Conservation (phyloP, 2,888 invertebrate species). For the Druceiella hillmani region DNA sequence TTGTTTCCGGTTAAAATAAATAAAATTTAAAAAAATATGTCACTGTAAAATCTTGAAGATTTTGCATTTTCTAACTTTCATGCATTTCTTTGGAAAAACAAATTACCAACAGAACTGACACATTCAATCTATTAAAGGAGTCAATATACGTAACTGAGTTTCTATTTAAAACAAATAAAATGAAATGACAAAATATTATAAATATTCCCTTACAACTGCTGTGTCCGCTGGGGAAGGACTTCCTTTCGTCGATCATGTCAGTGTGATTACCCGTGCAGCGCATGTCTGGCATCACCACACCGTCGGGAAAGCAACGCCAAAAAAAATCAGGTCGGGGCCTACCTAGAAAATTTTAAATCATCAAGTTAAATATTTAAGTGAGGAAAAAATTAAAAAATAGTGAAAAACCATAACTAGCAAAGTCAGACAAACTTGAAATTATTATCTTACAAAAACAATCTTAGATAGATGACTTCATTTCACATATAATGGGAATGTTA, state of each 20-base stretch:
- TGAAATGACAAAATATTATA: slow-evolving; percentile 6
- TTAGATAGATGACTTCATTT: no score
- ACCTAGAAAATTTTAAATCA: slow-evolving; percentile 44
- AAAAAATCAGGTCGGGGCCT: slow-evolving; percentile 84
- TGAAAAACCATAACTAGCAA: slow-evolving; percentile 34
- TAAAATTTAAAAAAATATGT: no score
- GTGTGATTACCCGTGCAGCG: slow-evolving; percentile 64
- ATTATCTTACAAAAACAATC: no score
- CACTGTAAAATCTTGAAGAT: no score
- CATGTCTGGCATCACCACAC: slow-evolving; percentile 50
- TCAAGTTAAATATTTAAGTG: slow-evolving; percentile 26
- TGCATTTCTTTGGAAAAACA: no score
- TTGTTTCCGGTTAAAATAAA: no score
- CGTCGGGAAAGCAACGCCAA: slow-evolving; percentile 81
- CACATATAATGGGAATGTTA: no score
- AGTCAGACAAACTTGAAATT: slow-evolving; percentile 29
- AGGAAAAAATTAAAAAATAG: slow-evolving; percentile 28
- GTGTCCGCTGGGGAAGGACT: slow-evolving; percentile 89
- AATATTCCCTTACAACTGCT: slow-evolving; percentile 61
- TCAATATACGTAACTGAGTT: no score
- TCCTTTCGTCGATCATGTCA: slow-evolving; percentile 69
- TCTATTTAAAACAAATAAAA: slow-evolving; percentile 6
- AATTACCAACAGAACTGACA: no score
- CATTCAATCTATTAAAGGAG: no score
- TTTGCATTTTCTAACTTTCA: no score